phyloP scores from a whole-genome alignment of 2,797 vertebrate genomes.

The Pseudochirops cupreus region DNA sequence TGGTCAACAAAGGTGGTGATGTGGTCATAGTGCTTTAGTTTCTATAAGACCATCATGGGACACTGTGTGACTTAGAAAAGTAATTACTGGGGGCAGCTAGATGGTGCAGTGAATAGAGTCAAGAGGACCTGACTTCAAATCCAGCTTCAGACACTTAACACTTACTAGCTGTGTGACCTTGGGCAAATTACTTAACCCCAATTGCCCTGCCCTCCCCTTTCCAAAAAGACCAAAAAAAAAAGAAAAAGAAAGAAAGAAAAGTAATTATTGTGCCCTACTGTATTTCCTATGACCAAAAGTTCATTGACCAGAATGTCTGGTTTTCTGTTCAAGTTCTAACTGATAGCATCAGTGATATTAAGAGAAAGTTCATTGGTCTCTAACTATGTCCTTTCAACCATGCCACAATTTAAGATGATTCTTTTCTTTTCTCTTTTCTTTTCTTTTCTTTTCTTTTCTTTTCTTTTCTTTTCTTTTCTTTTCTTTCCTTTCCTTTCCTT shows the following conservation, averaged over 20 bases:
- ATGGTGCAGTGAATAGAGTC: no score
- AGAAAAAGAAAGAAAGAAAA: no score
- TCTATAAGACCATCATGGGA: slow-evolving; percentile 70
- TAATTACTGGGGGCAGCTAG: background rate
- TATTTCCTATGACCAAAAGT: slow-evolving; percentile 82
- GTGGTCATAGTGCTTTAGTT: slow-evolving; percentile 64
- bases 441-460: no score
- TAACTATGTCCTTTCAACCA: slow-evolving; percentile 76
- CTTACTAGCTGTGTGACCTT: no score
- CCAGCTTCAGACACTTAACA: no score
- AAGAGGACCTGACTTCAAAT: no score
- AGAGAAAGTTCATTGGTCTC: slow-evolving; percentile 65
- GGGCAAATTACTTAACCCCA: no score
- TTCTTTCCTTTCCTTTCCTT: background rate
- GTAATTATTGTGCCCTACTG: slow-evolving; percentile 66
- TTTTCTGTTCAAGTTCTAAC: slow-evolving; percentile 74
- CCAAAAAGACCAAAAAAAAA: no score
- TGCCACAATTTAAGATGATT: no score
- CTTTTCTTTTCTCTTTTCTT: no score
- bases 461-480: no score
- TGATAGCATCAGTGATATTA: slow-evolving; percentile 84
- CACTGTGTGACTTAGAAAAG: slow-evolving; percentile 65
- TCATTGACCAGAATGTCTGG: slow-evolving; percentile 81
- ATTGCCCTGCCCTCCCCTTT: no score
- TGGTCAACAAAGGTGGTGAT: slow-evolving; percentile 61